Conservation (phyloP, 2,797 vertebrate species). For the Muscicapa striata region DNA sequence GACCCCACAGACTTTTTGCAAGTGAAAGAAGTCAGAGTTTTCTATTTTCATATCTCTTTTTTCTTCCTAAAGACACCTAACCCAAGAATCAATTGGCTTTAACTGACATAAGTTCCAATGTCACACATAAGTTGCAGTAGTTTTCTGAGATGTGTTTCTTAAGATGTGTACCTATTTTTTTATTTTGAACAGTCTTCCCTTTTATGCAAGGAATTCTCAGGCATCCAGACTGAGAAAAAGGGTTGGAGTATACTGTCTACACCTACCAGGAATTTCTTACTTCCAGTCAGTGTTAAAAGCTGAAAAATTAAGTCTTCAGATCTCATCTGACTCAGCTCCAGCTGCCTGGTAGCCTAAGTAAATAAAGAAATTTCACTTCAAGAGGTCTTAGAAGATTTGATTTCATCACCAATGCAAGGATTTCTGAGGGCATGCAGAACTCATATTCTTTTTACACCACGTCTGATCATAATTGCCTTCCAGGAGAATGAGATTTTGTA, state of each 20-base stretch:
- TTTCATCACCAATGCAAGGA: background rate
- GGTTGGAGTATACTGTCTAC: background rate
- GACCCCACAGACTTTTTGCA: background rate
- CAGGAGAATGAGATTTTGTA: background rate
- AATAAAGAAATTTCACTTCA: slow-evolving; percentile 12
- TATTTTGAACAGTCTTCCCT: background rate
- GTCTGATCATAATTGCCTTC: background rate
- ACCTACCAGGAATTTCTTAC: background rate
- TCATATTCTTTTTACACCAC: background rate
- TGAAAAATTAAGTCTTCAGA: slow-evolving; percentile 6
- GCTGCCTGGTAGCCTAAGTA: background rate
- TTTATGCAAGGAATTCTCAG: background rate
- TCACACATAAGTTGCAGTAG: background rate
- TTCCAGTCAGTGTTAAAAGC: background rate
- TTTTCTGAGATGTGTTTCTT: background rate
- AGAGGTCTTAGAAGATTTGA: background rate
- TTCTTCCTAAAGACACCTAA: background rate
- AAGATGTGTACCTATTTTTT: background rate
- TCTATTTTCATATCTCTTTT: background rate
- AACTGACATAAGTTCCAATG: background rate
- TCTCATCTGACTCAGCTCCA: background rate
- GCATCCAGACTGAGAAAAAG: background rate
- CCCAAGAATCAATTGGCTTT: background rate
- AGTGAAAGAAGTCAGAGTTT: background rate
- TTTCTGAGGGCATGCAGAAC: background rate